Evolutionary conservation across 2,888 invertebrate species (phyloP).

Genomic region (Eurytoma californica): DNA sequence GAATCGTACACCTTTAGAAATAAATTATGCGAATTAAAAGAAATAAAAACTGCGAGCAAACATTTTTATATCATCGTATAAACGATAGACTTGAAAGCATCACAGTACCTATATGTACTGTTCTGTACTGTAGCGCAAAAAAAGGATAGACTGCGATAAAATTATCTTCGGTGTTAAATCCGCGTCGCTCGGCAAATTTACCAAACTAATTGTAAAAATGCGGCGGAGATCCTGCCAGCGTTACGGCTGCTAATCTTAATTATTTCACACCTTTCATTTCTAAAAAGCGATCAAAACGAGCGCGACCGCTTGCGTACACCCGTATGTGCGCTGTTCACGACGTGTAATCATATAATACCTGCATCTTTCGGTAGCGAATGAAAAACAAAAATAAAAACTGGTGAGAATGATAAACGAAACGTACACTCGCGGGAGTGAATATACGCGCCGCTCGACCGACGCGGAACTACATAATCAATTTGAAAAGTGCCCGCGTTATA

Average conservation of each 20-base stretch:
- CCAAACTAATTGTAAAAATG: conserved; percentile 45
- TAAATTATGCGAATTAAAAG: too few relatives aligned
- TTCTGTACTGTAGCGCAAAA: too few relatives aligned
- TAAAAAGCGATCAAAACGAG: conserved; percentile 14
- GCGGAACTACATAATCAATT: conserved; percentile 24
- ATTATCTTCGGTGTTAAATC: conserved; percentile 25
- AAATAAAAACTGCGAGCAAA: too few relatives aligned
- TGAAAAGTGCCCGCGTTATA: conserved; percentile 35
- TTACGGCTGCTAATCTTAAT: conserved; percentile 34
- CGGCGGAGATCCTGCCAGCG: background rate
- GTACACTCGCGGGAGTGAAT: background rate
- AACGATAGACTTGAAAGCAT: background rate
- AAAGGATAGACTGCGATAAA: background rate
- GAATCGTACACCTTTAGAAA: background rate
- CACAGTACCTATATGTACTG: too few relatives aligned
- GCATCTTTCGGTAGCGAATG: background rate
- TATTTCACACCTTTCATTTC: conserved; percentile 49
- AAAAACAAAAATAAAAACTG: background rate
- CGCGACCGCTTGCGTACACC: background rate
- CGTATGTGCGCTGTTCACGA: background rate
- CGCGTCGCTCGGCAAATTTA: conserved; percentile 35
- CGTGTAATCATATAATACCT: background rate
- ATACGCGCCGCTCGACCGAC: background rate
- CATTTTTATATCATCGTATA: background rate
- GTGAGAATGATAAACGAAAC: background rate